A percentile compares a stretch with the other conserved stretches of the same genome.
These are phyloP conservation scores for Oikopleura vanhoeffeni DNA, from an alignment of 23 tunicate species.

Conservation along the genomic window DNA sequence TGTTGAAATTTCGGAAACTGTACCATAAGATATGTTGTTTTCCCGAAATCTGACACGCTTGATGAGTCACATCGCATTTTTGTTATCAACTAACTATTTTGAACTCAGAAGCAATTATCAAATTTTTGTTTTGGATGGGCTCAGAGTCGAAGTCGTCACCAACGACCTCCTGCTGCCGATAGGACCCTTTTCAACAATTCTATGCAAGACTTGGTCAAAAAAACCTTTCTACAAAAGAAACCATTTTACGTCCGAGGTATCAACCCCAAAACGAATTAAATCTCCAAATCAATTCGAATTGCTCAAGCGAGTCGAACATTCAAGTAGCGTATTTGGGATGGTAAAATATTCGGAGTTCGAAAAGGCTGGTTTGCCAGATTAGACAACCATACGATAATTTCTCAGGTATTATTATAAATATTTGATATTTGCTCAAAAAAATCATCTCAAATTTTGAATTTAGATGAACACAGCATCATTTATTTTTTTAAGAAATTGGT, in stretches of 20 bases:
- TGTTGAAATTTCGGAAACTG: no score
- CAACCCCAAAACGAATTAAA: slow-evolving; percentile 77
- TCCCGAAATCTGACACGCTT: no score
- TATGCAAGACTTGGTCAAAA: slow-evolving; percentile 61
- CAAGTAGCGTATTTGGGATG: slow-evolving; percentile 86
- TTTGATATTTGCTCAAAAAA: no score
- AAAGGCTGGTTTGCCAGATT: slow-evolving; percentile 83
- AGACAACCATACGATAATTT: slow-evolving; percentile 63
- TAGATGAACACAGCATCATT: no score
- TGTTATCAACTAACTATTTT: no score
- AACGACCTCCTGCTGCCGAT: slow-evolving; percentile 62
- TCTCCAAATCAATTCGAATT: slow-evolving; percentile 51
- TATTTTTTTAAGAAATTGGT: no score
- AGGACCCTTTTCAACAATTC: slow-evolving; percentile 82
- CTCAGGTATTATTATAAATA: slow-evolving; percentile 45
- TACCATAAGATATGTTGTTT: no score
- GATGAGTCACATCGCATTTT: no score
- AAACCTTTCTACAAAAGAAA: slow-evolving; percentile 60
- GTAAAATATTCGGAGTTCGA: slow-evolving; percentile 64
- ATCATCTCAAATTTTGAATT: no score
- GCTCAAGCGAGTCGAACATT: slow-evolving; percentile 55
- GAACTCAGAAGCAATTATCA: slow-evolving; percentile 78
- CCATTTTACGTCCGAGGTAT: slow-evolving; percentile 93
- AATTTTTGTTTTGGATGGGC: slow-evolving; percentile 77
- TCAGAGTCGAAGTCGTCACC: slow-evolving; percentile 45